These are phyloP conservation scores for Empidonax traillii DNA, from an alignment of 2,113 vertebrate species.

Conservation along the genomic window DNA sequence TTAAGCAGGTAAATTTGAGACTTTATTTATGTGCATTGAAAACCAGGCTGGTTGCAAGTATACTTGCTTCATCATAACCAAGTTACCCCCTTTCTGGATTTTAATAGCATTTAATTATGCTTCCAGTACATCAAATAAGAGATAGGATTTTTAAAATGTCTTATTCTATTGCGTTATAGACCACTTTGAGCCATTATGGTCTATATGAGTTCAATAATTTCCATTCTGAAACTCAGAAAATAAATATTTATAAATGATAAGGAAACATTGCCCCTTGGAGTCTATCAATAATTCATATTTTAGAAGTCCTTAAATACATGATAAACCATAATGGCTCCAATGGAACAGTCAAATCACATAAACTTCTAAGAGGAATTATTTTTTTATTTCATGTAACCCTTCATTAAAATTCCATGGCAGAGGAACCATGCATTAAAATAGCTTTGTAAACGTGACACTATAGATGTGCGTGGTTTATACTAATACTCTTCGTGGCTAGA, in stretches of 20 bases:
- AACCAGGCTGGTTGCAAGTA: background rate
- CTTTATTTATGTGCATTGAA: background rate
- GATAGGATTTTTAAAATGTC: background rate
- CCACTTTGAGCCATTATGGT: background rate
- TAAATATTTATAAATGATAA: conserved; percentile 65
- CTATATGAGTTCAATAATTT: conserved; percentile 21
- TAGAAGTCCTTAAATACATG: conserved; percentile 62
- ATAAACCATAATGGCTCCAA: conserved; percentile 54
- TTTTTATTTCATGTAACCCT: conserved; percentile 1
- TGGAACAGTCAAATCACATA: conserved; percentile 51
- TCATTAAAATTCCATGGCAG: background rate
- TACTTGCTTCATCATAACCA: background rate
- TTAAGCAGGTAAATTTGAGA: background rate
- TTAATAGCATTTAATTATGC: conserved; percentile 9
- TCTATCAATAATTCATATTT: conserved; percentile 66
- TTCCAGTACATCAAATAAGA: background rate
- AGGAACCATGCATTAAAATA: conserved; percentile 4
- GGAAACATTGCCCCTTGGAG: conserved; percentile 49
- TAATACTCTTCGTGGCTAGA: background rate
- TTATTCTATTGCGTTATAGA: background rate
- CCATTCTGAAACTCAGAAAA: conserved; percentile 27
- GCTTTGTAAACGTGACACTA: background rate
- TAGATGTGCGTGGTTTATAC: background rate
- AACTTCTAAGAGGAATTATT: background rate
- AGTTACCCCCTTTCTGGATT: background rate